A percentile compares a stretch with the other conserved stretches of the same genome.
phyloP scores from a whole-genome alignment of 2,888 invertebrate genomes.

The Cerastis leucographa region DNA sequence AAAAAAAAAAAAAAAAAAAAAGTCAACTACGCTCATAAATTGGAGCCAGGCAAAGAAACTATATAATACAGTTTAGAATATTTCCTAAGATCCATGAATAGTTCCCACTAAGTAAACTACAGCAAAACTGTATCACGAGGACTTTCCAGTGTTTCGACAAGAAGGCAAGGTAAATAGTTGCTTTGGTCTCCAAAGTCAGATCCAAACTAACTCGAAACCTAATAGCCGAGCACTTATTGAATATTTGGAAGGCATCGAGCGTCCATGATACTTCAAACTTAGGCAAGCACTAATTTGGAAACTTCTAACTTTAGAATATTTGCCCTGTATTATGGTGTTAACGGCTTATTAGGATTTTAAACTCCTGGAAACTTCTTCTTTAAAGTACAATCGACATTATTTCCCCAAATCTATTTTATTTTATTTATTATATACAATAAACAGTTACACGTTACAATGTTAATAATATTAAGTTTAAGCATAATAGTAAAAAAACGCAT shows the following conservation, averaged over 20 bases:
- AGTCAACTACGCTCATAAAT: not conserved
- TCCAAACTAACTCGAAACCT: conserved; percentile 19
- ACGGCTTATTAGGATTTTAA: not conserved
- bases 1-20: no score
- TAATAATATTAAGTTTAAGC: no score
- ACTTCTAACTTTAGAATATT: conserved; percentile 40
- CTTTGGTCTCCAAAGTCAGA: conserved; percentile 30
- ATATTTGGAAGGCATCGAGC: conserved; percentile 48
- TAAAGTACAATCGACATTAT: not conserved
- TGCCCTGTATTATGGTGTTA: conserved; percentile 19
- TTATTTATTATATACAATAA: no score
- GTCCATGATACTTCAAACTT: conserved; percentile 34
- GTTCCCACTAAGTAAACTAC: not conserved
- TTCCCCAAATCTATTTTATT: no score
- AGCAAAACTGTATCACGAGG: not conserved
- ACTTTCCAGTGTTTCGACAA: not conserved
- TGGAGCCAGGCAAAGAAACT: not conserved
- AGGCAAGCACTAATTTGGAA: conserved; percentile 47
- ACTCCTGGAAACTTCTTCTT: not conserved
- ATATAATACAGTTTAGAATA: not conserved
- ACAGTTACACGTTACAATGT: no score
- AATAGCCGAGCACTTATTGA: conserved; percentile 35
- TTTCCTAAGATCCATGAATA: not conserved
- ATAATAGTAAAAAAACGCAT: no score
- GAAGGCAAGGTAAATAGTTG: conserved; percentile 30